Evolutionary conservation across 2,113 vertebrate species (phyloP), one percentile per base, ranked within the genome.

Genomic region (Takifugu flavidus): DNA sequence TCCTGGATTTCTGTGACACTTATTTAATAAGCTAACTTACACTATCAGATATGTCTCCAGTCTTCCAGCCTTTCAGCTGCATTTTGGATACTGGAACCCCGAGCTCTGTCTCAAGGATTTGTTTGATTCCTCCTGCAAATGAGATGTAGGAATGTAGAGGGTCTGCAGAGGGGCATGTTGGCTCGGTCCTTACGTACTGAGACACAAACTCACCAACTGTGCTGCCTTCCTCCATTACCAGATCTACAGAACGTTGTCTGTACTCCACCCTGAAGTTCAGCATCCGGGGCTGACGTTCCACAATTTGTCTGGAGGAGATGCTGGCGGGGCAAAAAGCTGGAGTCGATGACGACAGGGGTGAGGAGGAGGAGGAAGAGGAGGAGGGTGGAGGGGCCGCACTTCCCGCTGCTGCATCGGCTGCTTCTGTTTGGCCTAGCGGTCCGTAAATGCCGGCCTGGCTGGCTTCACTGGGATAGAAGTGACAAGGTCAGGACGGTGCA

Each of bases 21-120:
- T 20, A 20, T 47, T 45, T n/a, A 15, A 47, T n/a, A n/a, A 20
- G 15, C 52, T 42, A 53, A 96, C 96, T 98, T 86, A 98, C 96
- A 86, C 91, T 96, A 71, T 99, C 97, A 61, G 95, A 94, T 67
- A 98, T 92, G 52, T 99, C 97, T 79, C 95, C 95, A 78, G 90
- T 94, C 90, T 99, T 99, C 97, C 97, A 99, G 62, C 97, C 97
- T 85, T 98, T 99, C 74, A 99, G 93, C 77, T 97, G 93, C 96
- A 99, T 98, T 94, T 98, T 97, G 78, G 95, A 94, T 44, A 92
- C 87, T 79, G 96, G 96, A 84, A 99, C 90, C 59, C 93, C 94
- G 72, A 99, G 93, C 80, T 99, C 96, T 80, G 94, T 94, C 91
- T 96, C 95, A 65, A 99, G 91, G 86, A 99, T 93, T 62, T 90